Base-by-base conservation (phyloP, 2,888 invertebrate genomes). In the Rhopalosiphum nymphaeae region DNA sequence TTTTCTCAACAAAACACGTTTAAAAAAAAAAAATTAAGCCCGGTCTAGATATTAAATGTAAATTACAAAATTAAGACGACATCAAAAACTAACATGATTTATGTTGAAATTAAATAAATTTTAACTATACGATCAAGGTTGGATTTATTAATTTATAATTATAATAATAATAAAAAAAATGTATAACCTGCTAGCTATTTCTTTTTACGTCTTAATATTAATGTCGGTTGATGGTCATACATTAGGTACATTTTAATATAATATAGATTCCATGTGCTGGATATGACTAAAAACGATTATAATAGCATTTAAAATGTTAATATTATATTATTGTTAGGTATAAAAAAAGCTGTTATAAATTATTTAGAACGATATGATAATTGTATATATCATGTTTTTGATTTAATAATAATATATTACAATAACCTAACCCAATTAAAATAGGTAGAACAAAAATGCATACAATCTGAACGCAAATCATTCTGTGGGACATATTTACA, bases 1-100 rank as follows among this genome's bases (percentile, higher is more conserved):
- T 67, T 67, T 67, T 67, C 67, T n/a, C 67, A n/a, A 67, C n/a
- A 67, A 67, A 16, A 67, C 67, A 67, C n/a, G n/a, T 67, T 67
- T 67, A 16, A n/a, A n/a, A 67, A n/a, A n/a, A 67, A 67, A 67
- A n/a, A n/a, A n/a, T 67, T 67, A 36, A 36, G 7, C n/a, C 36
- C 1, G 16, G 67, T 67, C 67, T 36, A 67, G 5, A 36, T 36
- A 67, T n/a, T 21, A 36, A 36, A 67, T 67, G 16, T 21, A 67
- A 67, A 67, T 67, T 67, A 36, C 16, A 67, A 67, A 36, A 16
- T 36, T 67, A 67, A n/a, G 67, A 67, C 67, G 16, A 36, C n/a
- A 67, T 36, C 67, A 67, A 67, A 67, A 67, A n/a, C 7, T 16
- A 67, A 67, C 16, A 67, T 67, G 67, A 21, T 36, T 67, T 67